These are phyloP conservation scores for Aspidiotus rigidus DNA, from an alignment of 2,888 invertebrate species.

Conservation along the genomic window DNA sequence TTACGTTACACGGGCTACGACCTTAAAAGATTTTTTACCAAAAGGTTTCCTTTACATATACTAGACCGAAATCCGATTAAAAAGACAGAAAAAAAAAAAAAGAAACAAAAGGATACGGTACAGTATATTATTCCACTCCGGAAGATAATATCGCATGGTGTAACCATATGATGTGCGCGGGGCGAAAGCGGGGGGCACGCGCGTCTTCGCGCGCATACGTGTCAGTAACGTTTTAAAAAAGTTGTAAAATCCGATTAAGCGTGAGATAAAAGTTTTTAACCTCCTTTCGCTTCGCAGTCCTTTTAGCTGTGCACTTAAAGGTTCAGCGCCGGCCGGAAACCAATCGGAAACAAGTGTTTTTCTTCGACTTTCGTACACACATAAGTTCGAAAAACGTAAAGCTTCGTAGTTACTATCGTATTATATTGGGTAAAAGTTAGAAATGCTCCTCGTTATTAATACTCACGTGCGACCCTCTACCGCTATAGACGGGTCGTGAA, in stretches of 20 bases:
- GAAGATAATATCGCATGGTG: neutral
- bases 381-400: conserved; percentile 24
- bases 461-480: conserved; percentile 23
- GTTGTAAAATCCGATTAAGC: conserved; percentile 33
- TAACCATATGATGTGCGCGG: neutral
- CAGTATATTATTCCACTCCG: neutral
- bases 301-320: conserved; percentile 25
- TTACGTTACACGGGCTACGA: too few relatives aligned
- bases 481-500: conserved; percentile 5
- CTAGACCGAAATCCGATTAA: conserved; percentile 3
- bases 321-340: conserved; percentile 27
- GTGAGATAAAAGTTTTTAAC: conserved; percentile 29
- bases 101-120: neutral
- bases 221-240: conserved; percentile 31
- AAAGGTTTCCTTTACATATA: conserved; percentile 2
- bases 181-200: too few relatives aligned
- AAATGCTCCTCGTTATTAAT: conserved; percentile 17
- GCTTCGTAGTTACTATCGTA: conserved; percentile 9
- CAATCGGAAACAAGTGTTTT: conserved; percentile 32
- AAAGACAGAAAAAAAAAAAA: conserved; percentile 2
- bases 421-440: conserved; percentile 8
- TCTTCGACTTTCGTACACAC: conserved; percentile 18
- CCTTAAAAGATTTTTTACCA: neutral
- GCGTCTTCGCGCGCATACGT: conserved; percentile 11
- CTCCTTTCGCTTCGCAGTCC: conserved; percentile 15